Conservation (phyloP, 2,888 invertebrate species). For the Pycnomerus fuliginosus region DNA sequence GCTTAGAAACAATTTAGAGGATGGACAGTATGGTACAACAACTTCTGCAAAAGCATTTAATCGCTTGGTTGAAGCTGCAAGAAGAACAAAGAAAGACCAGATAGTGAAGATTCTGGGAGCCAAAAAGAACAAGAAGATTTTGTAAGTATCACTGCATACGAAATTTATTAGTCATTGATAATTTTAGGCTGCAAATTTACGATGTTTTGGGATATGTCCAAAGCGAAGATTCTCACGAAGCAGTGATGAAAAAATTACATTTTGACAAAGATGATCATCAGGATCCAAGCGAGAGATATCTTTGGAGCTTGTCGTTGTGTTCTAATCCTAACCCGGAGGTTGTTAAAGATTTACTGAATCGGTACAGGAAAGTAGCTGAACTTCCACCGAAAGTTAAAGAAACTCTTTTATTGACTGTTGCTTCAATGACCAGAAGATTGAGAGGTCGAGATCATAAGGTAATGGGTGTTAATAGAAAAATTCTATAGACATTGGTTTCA, state of each 20-base stretch:
- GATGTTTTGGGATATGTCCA: constrained; percentile 72
- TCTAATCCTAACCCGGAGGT: constrained; percentile 64
- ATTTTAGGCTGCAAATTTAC: constrained; percentile 61
- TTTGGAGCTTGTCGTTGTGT: constrained; percentile 70
- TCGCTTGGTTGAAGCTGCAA: constrained; percentile 62
- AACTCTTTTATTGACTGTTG: constrained; percentile 65
- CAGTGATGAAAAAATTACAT: constrained; percentile 65
- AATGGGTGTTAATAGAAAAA: no score
- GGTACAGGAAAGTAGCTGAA: constrained; percentile 54
- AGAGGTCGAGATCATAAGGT: no score
- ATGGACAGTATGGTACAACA: constrained; percentile 61
- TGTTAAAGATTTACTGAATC: constrained; percentile 54
- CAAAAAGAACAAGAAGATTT: constrained; percentile 59
- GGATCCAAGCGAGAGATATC: constrained; percentile 66
- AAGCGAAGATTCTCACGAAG: constrained; percentile 66
- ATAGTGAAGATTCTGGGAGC: constrained; percentile 60
- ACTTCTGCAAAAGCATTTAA: constrained; percentile 66
- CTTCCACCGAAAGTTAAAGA: constrained; percentile 64
- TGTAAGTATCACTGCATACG: constrained; percentile 46
- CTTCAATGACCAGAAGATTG: constrained; percentile 60
- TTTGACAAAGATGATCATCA: constrained; percentile 55
- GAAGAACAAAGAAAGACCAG: constrained; percentile 60
- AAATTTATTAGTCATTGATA: constrained; percentile 10
- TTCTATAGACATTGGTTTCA: constrained; percentile 33
- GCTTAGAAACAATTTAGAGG: constrained; percentile 56